These are phyloP conservation scores for Ellobius talpinus DNA, from an alignment of 2,113 vertebrate genomes.

Conservation along the genomic window DNA sequence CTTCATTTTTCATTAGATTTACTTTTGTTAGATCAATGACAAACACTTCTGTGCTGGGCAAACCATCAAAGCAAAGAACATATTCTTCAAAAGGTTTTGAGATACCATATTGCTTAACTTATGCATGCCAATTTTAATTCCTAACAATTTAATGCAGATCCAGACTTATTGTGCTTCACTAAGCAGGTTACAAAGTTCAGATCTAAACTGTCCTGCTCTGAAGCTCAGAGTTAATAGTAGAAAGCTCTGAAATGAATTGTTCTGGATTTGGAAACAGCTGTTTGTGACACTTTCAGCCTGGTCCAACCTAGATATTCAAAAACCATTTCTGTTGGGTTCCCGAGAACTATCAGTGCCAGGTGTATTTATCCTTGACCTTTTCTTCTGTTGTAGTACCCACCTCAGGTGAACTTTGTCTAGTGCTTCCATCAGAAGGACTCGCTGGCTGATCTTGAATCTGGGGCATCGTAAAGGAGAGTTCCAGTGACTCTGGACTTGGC, in stretches of 20 bases:
- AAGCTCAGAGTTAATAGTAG: conserved; percentile 19
- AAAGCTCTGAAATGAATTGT: conserved; percentile 11
- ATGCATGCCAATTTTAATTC: background rate
- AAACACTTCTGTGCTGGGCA: conserved; percentile 46
- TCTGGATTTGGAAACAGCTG: conserved; percentile 38
- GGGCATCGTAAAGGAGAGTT: conserved; percentile 89
- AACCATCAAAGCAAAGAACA: conserved; percentile 4
- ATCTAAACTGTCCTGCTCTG: background rate
- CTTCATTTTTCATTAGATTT: conserved; percentile 4
- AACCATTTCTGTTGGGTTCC: conserved; percentile 46
- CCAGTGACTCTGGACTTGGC: conserved; percentile 87
- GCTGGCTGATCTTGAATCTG: conserved; percentile 87
- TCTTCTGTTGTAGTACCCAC: conserved; percentile 83
- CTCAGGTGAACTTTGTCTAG: conserved; percentile 90
- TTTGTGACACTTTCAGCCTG: background rate
- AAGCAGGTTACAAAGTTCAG: background rate
- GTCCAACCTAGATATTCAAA: background rate
- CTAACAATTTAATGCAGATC: conserved; percentile 25
- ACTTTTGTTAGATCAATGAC: conserved; percentile 20
- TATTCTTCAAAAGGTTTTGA: background rate
- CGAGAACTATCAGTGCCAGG: conserved; percentile 1
- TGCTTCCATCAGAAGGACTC: conserved; percentile 87
- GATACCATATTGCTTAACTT: background rate
- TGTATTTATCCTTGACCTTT: background rate
- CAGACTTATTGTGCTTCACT: conserved; percentile 16